Conservation (phyloP, 2,888 invertebrate genomes). For the Isoperla grammatica region DNA sequence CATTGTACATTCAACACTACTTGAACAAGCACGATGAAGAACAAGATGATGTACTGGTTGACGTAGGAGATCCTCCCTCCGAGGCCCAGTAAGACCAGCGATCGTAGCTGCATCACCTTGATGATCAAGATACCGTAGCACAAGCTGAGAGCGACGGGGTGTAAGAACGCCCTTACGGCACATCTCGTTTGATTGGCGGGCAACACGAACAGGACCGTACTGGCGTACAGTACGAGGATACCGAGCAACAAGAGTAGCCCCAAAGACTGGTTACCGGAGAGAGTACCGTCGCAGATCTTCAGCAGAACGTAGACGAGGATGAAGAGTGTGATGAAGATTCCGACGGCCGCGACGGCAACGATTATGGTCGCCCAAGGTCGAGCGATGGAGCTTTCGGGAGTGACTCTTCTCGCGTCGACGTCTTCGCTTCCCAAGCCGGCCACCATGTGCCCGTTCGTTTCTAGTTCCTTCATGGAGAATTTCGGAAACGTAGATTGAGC, state of each 20-base stretch:
- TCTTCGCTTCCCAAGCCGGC: not conserved
- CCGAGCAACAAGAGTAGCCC: constrained; percentile 39
- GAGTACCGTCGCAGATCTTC: constrained; percentile 40
- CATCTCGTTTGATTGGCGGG: constrained; percentile 37
- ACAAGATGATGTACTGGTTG: constrained; percentile 38
- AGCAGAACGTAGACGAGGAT: constrained; percentile 40
- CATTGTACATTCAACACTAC: constrained; percentile 38
- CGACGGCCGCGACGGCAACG: constrained; percentile 38
- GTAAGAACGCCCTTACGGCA: constrained; percentile 37
- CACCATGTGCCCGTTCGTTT: no score
- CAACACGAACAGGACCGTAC: constrained; percentile 39
- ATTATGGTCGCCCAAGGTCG: constrained; percentile 39
- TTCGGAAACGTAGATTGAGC: not conserved
- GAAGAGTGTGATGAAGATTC: constrained; percentile 38
- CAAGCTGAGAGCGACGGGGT: constrained; percentile 39
- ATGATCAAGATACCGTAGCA: constrained; percentile 41
- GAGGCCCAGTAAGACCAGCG: constrained; percentile 40
- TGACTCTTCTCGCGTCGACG: constrained; percentile 21
- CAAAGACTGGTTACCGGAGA: constrained; percentile 37
- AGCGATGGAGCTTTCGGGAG: constrained; percentile 35
- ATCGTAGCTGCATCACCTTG: constrained; percentile 41
- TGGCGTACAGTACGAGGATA: constrained; percentile 38
- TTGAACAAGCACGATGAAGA: constrained; percentile 39
- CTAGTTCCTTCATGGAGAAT: no score
- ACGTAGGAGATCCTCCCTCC: constrained; percentile 40